These are phyloP conservation scores for Eudemis profundana DNA, from an alignment of 2,888 invertebrate genomes.

Conservation along the genomic window DNA sequence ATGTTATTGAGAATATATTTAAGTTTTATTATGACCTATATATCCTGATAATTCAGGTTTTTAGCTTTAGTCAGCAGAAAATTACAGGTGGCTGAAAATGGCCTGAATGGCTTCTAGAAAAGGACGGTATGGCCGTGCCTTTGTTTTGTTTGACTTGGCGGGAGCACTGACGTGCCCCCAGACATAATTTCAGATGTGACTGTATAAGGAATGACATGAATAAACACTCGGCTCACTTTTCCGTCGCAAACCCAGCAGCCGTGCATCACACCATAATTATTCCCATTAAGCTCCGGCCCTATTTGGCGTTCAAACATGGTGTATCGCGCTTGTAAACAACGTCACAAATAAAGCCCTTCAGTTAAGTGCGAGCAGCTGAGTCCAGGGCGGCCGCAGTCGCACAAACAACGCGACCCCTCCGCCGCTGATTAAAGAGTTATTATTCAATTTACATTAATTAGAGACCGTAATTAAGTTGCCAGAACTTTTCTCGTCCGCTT, in stretches of 20 bases:
- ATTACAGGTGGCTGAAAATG: too few relatives aligned
- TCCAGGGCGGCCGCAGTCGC: not conserved
- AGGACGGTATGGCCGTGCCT: too few relatives aligned
- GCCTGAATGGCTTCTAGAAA: too few relatives aligned
- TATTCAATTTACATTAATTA: constrained; percentile 38
- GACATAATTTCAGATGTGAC: too few relatives aligned
- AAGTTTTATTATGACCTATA: too few relatives aligned
- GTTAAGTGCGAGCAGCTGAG: constrained; percentile 10
- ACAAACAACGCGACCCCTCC: constrained; percentile 9
- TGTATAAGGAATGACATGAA: too few relatives aligned
- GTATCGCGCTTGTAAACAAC: constrained; percentile 13
- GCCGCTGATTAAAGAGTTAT: constrained; percentile 36
- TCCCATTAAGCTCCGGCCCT: not conserved
- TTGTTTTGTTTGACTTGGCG: too few relatives aligned
- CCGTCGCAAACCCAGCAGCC: not conserved
- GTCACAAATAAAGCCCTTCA: constrained; percentile 19
- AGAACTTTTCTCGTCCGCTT: constrained; percentile 29
- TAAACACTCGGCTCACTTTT: too few relatives aligned
- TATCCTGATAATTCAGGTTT: too few relatives aligned
- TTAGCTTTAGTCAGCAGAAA: too few relatives aligned
- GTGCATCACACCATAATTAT: constrained; percentile 5
- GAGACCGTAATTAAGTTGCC: constrained; percentile 29
- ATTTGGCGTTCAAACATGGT: constrained; percentile 13
- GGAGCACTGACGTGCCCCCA: too few relatives aligned
- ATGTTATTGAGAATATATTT: too few relatives aligned